Evolutionary conservation across 2,113 vertebrate genomes (phyloP), one percentile per base, ranked within the genome.

Genomic region (Acanthisitta chloris): DNA sequence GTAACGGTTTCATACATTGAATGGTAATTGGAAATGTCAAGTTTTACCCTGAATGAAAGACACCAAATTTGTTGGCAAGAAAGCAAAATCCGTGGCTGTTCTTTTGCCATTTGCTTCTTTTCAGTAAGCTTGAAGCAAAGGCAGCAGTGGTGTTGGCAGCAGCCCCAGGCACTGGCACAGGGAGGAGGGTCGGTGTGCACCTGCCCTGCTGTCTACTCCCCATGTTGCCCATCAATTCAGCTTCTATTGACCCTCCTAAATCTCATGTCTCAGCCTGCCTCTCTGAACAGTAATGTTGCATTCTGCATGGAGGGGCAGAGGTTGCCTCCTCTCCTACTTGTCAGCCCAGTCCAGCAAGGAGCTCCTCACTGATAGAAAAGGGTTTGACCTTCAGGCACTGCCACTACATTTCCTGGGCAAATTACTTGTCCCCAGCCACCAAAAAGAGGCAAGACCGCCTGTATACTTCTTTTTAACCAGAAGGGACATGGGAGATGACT

Each of bases 11-110:
- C 38, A 70, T 46, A 23, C 14, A 18, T 2, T 7, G 59, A 79
- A 74, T 36, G 19, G 55, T 65, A 78, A 70, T 51, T 73, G 62
- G 26, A 94, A 81, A 91, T 74, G 46, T 74, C 46, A 78, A 9
- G 42, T 58, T 92, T 70, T 84, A 66, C 46, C 42, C 36, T 49
- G 34, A 86, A 38, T 29, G 45, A 86, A 86, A 73, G 58, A 55
- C 40, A 83, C 6, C 21, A 52, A 48, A 40, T 73, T 65, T 24
- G 18, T n/a, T 72, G 57, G 6, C 43, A 86, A 57, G 76, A 92
- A 92, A 83, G 25, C 13, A 92, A 81, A 94, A 65, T 61, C 42
- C 42, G 42, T 0, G 0, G 8, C 45, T 86, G 36, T 71, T 93
- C 36, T 90, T 0, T 0, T 69, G 38, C 14, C 0, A 1, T 79